Evolutionary conservation across 1,140 invertebrate genomes (phyloP).

Genomic region (Heliothis virescens): DNA sequence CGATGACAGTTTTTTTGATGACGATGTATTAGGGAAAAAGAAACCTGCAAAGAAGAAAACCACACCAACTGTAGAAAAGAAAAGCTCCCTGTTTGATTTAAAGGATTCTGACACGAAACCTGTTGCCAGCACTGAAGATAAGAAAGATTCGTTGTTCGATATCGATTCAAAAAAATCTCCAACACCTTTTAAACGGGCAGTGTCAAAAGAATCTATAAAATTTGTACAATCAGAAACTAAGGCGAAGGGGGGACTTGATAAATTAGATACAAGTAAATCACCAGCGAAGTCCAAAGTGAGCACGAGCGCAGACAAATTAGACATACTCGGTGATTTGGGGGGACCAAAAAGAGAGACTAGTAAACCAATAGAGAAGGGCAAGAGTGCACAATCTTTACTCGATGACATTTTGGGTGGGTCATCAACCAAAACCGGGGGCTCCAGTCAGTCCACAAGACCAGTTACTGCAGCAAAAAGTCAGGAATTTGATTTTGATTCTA

Average conservation of each 20-base stretch:
- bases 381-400: slow-evolving; percentile 76
- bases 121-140: slow-evolving; percentile 36
- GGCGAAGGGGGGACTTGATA: slow-evolving; percentile 52
- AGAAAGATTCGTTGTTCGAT: slow-evolving; percentile 54
- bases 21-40: slow-evolving; percentile 81
- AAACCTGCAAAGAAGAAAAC: slow-evolving; percentile 68
- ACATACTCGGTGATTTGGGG: slow-evolving; percentile 64
- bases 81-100: slow-evolving; percentile 79
- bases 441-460: slow-evolving; percentile 54
- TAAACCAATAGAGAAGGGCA: slow-evolving; percentile 73
- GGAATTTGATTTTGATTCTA: slow-evolving; percentile 75
- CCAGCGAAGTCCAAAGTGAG: slow-evolving; percentile 69
- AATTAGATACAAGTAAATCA: slow-evolving; percentile 62
- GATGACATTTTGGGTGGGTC: slow-evolving; percentile 78
- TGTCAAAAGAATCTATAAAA: slow-evolving; percentile 68
- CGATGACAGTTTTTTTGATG: slow-evolving; percentile 85
- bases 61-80: slow-evolving; percentile 69
- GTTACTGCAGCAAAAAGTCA: slow-evolving; percentile 66
- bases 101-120: slow-evolving; percentile 57
- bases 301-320: slow-evolving; percentile 64
- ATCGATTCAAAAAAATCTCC: slow-evolving; percentile 46
- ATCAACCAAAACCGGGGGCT: slow-evolving; percentile 57
- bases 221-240: slow-evolving; percentile 53
- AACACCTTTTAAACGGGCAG: slow-evolving; percentile 61
- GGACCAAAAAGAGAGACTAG: slow-evolving; percentile 66